Evolutionary conservation across 2,113 vertebrate genomes (phyloP), one percentile per base, ranked within the genome.

Genomic region (Equus quagga): DNA sequence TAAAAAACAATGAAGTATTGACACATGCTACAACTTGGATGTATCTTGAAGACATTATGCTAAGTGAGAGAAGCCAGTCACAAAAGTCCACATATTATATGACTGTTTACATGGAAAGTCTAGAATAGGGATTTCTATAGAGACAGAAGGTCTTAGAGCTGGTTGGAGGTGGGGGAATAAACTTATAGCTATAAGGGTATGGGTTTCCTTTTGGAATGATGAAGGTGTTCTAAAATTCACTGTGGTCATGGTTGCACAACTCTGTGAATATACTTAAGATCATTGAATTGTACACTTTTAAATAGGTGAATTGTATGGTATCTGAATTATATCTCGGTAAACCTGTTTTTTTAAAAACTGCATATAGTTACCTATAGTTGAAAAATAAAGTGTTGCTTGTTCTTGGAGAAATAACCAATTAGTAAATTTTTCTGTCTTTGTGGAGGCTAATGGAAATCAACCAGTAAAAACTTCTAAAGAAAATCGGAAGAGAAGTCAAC

Each of bases 361-460:
- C 26, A 46, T 97, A 15, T 91, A 76, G 49, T 82, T 87, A 28
- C 15, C 28, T 91, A 62, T 65, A 9, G 5, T 79, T 97, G 36
- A 92, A 97, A 94, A 93, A 56, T 84, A 6, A 95, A 89, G 17
- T 94, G 12, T 60, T 97, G n/a, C 5, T 75, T 80, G 24, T 91
- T 95, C 76, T 95, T 96, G 96, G 69, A 93, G 72, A 95, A 65
- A 69, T 95, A 93, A 96, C 60, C 26, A 62, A 49, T 93, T 95
- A 56, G 49, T 89, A 69, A 69, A 91, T 97, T 96, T 76, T 86
- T 96, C 46, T 97, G 0, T 97, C 62, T 98, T 94, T 97, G 12
- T 97, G 70, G 76, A 97, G 97, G 96, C 49, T 95, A 96, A 87
- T 94, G 96, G 73, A 97, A 96, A 90, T 91, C 84, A 93, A 49